These are phyloP conservation scores for Apodemus speciosus DNA, from an alignment of 2,113 vertebrate species.

Conservation along the genomic window DNA sequence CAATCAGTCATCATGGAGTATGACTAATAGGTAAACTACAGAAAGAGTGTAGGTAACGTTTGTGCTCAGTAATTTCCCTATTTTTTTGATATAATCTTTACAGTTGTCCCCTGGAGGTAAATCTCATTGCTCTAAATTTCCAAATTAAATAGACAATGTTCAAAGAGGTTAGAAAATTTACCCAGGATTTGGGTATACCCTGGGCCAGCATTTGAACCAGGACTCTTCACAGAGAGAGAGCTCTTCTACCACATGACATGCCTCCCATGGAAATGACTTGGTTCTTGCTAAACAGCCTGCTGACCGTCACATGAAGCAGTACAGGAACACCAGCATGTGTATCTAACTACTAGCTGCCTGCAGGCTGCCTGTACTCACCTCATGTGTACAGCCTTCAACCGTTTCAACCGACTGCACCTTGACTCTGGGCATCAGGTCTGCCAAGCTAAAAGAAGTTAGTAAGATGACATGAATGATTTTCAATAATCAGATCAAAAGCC, in stretches of 20 bases:
- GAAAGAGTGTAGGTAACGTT: constrained; percentile 20
- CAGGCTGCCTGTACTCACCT: constrained; percentile 85
- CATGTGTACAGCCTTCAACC: constrained; percentile 96
- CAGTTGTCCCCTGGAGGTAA: not conserved
- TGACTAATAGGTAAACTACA: not conserved
- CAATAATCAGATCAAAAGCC: not conserved
- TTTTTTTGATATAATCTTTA: constrained; percentile 30
- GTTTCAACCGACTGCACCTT: constrained; percentile 96
- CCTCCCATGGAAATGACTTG: not conserved
- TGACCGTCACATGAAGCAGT: not conserved
- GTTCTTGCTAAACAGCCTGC: not conserved
- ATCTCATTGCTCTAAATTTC: not conserved
- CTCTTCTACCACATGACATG: not conserved
- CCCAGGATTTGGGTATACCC: not conserved
- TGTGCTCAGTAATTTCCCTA: not conserved
- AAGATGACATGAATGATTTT: constrained; percentile 14
- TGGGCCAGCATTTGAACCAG: not conserved
- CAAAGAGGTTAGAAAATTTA: constrained; percentile 22
- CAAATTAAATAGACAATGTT: not conserved
- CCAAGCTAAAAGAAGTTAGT: constrained; percentile 85
- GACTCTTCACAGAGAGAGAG: not conserved
- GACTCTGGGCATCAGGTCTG: constrained; percentile 96
- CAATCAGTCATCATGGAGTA: not conserved
- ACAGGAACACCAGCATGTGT: not conserved
- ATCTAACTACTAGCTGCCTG: not conserved